These are phyloP conservation scores for Drosophila kanekoi DNA, from an alignment of 2,888 invertebrate species.

Conservation along the genomic window DNA sequence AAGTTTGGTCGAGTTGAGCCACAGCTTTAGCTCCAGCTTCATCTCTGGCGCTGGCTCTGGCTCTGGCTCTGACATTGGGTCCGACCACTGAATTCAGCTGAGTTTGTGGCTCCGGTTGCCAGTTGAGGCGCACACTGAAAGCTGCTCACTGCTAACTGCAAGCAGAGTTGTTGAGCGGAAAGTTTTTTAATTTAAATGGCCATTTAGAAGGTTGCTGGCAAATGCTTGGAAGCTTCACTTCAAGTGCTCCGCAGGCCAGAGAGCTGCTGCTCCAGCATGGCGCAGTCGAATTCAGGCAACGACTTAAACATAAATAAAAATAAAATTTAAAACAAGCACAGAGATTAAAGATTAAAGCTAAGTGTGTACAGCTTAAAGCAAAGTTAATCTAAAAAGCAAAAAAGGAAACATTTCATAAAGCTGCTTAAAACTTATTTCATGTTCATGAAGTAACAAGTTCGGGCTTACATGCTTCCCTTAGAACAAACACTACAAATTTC, in stretches of 20 bases:
- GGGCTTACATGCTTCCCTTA: no score
- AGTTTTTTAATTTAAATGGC: constrained; percentile 71
- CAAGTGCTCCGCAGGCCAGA: constrained; percentile 15
- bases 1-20: constrained; percentile 17
- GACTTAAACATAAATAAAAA: background rate
- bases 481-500: no score
- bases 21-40: constrained; percentile 7
- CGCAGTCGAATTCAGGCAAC: constrained; percentile 5
- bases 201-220: constrained; percentile 55
- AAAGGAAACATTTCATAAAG: background rate
- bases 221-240: constrained; percentile 28
- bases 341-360: constrained; percentile 10
- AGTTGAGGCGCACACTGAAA: background rate
- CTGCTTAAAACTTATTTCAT: background rate
- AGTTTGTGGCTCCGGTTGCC: background rate
- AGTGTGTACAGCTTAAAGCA: constrained; percentile 8
- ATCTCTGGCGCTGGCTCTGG: background rate
- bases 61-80: background rate
- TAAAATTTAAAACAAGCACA: constrained; percentile 8
- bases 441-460: background rate
- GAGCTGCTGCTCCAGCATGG: background rate
- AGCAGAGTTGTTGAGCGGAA: constrained; percentile 42
- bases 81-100: background rate
- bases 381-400: background rate
- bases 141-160: constrained; percentile 36